Evolutionary conservation across 2,113 vertebrate species (phyloP).

Genomic region (Anguilla japonica): DNA sequence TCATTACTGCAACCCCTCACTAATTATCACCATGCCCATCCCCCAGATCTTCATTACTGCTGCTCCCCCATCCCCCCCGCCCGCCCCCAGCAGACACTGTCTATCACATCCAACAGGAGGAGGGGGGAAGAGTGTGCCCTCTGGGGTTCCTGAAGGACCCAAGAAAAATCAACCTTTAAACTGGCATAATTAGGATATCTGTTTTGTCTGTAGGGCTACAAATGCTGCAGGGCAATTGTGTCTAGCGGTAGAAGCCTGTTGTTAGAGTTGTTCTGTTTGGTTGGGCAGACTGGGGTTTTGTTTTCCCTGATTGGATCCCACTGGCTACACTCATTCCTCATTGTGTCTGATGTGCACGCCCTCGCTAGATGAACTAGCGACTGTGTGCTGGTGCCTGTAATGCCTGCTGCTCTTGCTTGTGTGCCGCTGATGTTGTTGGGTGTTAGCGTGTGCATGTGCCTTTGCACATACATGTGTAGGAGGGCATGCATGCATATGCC

Average conservation of each 20-base stretch:
- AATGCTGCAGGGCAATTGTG: not conserved
- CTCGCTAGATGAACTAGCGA: not conserved
- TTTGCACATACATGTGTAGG: not conserved
- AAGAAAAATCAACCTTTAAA: not conserved
- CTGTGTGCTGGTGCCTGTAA: not conserved
- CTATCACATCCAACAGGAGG: conserved; percentile 16
- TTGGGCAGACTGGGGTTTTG: not conserved
- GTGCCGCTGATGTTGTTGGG: not conserved
- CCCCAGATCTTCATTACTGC: not conserved
- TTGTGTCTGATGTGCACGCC: not conserved
- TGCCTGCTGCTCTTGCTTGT: too few relatives aligned
- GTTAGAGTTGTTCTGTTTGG: not conserved
- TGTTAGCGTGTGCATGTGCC: too few relatives aligned
- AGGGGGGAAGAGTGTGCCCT: not conserved
- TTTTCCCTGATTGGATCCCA: not conserved
- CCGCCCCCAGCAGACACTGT: not conserved
- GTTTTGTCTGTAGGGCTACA: not conserved
- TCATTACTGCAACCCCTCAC: not conserved
- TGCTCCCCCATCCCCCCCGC: not conserved
- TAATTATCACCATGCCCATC: not conserved
- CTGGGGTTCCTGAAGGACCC: not conserved
- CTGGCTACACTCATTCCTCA: not conserved
- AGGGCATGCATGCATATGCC: not conserved
- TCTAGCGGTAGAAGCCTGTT: too few relatives aligned
- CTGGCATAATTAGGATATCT: not conserved